Evolutionary conservation across 2,113 vertebrate species (phyloP).

Genomic region (Periophthalmodon schlosseri): DNA sequence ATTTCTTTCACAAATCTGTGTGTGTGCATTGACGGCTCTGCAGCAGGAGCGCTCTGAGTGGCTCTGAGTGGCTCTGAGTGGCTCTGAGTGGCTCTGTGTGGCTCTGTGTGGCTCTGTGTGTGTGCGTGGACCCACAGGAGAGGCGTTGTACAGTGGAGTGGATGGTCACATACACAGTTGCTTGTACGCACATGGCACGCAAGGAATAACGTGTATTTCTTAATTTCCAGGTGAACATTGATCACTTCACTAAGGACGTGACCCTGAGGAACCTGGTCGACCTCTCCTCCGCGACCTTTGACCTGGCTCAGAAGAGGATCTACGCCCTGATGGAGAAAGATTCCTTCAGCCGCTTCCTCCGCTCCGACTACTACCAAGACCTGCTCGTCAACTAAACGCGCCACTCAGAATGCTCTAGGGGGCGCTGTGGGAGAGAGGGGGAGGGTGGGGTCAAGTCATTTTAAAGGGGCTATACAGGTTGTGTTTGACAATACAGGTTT

Average conservation of each 20-base stretch:
- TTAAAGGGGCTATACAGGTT: no score
- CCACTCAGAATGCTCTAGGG: not conserved
- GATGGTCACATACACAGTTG: no score
- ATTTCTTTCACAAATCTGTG: no score
- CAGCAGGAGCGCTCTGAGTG: no score
- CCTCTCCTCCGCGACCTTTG: conserved; percentile 85
- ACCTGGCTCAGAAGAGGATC: conserved; percentile 92
- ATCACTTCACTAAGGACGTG: conserved; percentile 91
- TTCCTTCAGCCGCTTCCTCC: conserved; percentile 91
- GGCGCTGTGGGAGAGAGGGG: not conserved
- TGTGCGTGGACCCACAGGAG: no score
- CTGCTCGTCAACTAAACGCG: conserved; percentile 71
- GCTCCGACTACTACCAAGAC: conserved; percentile 87
- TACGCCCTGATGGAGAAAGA: conserved; percentile 96
- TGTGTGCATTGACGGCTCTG: no score
- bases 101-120: no score
- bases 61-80: no score
- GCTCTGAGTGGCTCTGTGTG: no score
- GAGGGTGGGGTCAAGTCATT: not conserved
- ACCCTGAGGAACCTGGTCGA: conserved; percentile 91
- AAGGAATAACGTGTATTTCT: not conserved
- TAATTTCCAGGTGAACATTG: conserved; percentile 90
- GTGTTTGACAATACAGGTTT: no score
- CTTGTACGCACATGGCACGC: no score
- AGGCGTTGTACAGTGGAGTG: no score